Base-by-base conservation (phyloP, 2,797 vertebrate genomes). In the Lacerta agilis region DNA sequence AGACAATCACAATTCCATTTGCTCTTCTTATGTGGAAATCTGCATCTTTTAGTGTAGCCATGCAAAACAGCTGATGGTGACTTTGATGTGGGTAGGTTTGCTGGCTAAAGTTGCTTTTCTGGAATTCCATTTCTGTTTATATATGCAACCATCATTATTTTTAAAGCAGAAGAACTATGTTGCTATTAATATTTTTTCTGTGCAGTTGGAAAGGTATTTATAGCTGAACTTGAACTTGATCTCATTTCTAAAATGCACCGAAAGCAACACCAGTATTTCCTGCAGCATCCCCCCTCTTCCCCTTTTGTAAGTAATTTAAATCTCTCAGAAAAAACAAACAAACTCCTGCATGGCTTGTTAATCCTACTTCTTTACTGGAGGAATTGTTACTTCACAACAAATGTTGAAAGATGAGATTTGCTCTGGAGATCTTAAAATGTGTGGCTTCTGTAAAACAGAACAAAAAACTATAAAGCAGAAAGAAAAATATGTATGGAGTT, bases 331-430 rank as follows among this genome's bases (percentile, higher is more conserved):
- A 82, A 87, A 45, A 5, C 33, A 33, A 33, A 33, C 33, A 66
- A 71, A 73, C 23, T 79, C n/a, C 71, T 86, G 27, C 8, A 43
- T 45, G 43, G 15, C 20, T 78, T 79, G 75, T 77, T 86, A 69
- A 71, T 11, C 76, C 41, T 8, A 38, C 55, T 73, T 9, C 25
- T 83, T 87, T 83, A 73, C 75, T 79, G 27, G 76, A 66, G 49
- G 49, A n/a, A 78, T 49, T 66, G 67, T 84, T 84, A 79, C 79
- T 84, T 84, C 55, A 49, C 75, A 79, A 83, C 17, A 83, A 83
- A 29, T 67, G 73, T 73, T 79, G 67, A 87, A 87, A 83, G n/a
- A n/a, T 38, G 20, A 83, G 55, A 79, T 78, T 83, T 86, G 33
- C n/a, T 67, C 76, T 55, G 69, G 69, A 64, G 49, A 79, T 45